Evolutionary conservation across 2,888 invertebrate genomes (phyloP).

Genomic region (Lithophane socia): DNA sequence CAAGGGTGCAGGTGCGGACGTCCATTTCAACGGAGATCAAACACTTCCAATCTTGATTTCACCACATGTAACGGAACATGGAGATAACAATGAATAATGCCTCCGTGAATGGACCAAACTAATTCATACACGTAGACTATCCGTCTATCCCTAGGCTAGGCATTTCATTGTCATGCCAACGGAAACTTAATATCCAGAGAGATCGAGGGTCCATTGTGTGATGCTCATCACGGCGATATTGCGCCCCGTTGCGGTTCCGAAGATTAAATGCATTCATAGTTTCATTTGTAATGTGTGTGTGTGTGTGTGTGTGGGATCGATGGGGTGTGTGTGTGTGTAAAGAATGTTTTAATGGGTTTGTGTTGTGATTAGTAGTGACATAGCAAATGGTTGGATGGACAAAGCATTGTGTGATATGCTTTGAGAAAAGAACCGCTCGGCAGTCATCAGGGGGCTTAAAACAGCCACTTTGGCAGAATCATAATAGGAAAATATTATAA

Average conservation of each 20-base stretch:
- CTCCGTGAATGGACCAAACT: constrained; percentile 57
- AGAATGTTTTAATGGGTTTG: constrained; percentile 2
- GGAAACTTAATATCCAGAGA: constrained; percentile 86
- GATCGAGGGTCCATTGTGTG: constrained; percentile 79
- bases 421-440: neutral
- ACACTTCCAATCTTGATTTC: constrained; percentile 45
- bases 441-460: neutral
- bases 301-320: constrained; percentile 20
- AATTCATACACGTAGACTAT: constrained; percentile 57
- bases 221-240: constrained; percentile 66
- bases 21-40: constrained; percentile 9
- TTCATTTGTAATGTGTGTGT: constrained; percentile 34
- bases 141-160: constrained; percentile 53
- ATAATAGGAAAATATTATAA: too few relatives aligned
- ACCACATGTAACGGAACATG: constrained; percentile 11
- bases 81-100: constrained; percentile 54
- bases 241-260: constrained; percentile 61
- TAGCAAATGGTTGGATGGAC: neutral
- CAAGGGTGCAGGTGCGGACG: neutral
- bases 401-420: neutral
- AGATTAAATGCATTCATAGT: constrained; percentile 77
- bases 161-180: constrained; percentile 79
- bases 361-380: constrained; percentile 18
- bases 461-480: too few relatives aligned
- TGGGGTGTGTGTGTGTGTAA: constrained; percentile 2